Conservation (phyloP, 2,113 vertebrate genomes). For the Cyanoramphus novaezelandiae region DNA sequence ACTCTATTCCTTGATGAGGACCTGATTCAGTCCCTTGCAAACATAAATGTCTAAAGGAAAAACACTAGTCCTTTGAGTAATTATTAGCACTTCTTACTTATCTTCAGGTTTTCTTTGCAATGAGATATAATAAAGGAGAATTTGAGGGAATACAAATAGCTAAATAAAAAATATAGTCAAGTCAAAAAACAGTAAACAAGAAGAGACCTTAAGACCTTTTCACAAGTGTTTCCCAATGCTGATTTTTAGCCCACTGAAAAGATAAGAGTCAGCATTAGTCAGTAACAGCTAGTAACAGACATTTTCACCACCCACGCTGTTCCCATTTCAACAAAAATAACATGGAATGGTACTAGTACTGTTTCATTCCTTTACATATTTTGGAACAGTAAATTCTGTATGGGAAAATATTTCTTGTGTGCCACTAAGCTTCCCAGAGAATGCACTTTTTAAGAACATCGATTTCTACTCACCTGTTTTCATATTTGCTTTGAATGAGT, state of each 20-base stretch:
- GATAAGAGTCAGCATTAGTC: neutral
- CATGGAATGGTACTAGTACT: neutral
- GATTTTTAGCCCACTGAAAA: neutral
- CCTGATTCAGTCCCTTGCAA: neutral
- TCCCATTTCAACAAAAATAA: neutral
- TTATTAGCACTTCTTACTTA: neutral
- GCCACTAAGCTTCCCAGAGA: neutral
- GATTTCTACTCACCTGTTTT: neutral
- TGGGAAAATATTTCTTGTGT: neutral
- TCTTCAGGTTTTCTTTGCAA: neutral
- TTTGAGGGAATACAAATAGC: neutral
- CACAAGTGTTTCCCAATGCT: neutral
- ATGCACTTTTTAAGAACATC: neutral
- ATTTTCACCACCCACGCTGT: neutral
- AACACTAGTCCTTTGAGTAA: neutral
- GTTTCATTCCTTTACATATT: neutral
- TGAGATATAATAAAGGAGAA: neutral
- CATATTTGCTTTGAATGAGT: neutral
- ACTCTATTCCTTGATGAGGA: neutral
- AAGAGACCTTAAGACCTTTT: neutral
- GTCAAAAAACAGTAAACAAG: neutral
- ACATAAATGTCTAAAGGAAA: neutral
- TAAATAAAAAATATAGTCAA: neutral
- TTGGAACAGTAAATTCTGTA: neutral
- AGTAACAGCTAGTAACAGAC: neutral